Base-by-base conservation (phyloP, 2,113 vertebrate genomes). In the Lophochroa leadbeateri region DNA sequence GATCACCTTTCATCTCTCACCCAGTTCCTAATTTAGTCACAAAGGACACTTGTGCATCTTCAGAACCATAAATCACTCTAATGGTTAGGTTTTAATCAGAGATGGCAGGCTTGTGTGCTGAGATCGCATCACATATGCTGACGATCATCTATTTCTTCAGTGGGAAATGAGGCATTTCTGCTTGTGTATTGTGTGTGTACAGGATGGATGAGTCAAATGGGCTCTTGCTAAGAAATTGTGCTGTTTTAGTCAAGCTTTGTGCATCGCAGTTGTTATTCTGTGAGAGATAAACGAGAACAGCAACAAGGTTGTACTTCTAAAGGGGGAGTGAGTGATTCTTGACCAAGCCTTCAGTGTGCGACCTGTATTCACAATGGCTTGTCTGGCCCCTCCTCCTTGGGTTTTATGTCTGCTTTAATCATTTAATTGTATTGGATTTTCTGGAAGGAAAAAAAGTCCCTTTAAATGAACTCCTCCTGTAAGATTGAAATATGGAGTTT, bases 261-360 rank as follows among this genome's bases (percentile, higher is more conserved):
- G 49, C 49, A 17, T 3, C 46, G 0, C 29, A 1, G 50, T 37
- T 61, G 74, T 79, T 91, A 8, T 31, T 57, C 61, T 2, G 49
- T 2, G 49, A 7, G 31, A 65, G 79, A 76, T 6, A 44, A 90
- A 77, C 7, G 64, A 60, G 70, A 82, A 49, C 4, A 20, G 75
- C 61, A 19, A 17, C 6, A 17, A 91, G 82, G 49, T 47, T 1
- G 18, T 53, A 6, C 43, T 74, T 58, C 50, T 3, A 8, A 9
- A 0, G 0, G 35, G 47, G 75, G 85, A 74, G 50, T 0, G 50
- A 13, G 19, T 1, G 53, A 53, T 71, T 5, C 67, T 41, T 1
- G 29, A 35, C 35, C 28, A 4, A 53, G 90, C 15, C 53, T 90
- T 23, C 9, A 7, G 35, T 0, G 0, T 2, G 15, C 2, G 1